Conservation (phyloP, 2,888 invertebrate genomes). For the Liopterus haemorrhoidalis region DNA sequence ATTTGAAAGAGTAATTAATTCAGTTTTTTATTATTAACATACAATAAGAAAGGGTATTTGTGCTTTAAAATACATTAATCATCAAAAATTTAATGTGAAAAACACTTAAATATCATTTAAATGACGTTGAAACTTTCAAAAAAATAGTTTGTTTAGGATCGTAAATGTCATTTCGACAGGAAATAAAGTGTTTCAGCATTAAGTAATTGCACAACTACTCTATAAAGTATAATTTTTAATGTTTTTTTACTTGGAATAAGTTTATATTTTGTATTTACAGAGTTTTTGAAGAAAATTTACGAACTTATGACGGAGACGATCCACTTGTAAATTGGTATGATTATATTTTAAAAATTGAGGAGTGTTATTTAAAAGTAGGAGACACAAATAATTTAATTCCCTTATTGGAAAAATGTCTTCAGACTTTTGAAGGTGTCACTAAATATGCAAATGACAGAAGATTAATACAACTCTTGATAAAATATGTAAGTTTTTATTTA, state of each 20-base stretch:
- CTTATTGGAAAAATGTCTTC: constrained; percentile 74
- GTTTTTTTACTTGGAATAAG: constrained; percentile 10
- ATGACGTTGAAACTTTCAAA: no score
- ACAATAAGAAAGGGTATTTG: no score
- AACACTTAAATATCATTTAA: no score
- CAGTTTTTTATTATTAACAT: no score
- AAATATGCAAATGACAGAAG: constrained; percentile 81
- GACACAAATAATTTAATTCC: constrained; percentile 73
- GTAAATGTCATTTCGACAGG: no score
- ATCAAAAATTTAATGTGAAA: no score
- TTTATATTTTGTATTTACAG: constrained; percentile 46
- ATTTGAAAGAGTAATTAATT: constrained; percentile 62
- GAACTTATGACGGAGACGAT: constrained; percentile 77
- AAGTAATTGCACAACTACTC: no score
- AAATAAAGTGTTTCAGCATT: no score
- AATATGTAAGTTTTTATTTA: constrained; percentile 69
- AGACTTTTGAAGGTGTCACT: constrained; percentile 69
- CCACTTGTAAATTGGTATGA: constrained; percentile 82
- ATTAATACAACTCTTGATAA: constrained; percentile 82
- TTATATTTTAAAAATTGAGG: constrained; percentile 89
- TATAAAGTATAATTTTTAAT: constrained; percentile 6
- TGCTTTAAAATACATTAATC: neutral
- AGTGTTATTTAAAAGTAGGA: constrained; percentile 84
- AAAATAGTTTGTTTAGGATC: no score
- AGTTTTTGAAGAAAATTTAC: constrained; percentile 72